phyloP scores from a whole-genome alignment of 1,140 invertebrate species.

The Amphibalanus amphitrite region DNA sequence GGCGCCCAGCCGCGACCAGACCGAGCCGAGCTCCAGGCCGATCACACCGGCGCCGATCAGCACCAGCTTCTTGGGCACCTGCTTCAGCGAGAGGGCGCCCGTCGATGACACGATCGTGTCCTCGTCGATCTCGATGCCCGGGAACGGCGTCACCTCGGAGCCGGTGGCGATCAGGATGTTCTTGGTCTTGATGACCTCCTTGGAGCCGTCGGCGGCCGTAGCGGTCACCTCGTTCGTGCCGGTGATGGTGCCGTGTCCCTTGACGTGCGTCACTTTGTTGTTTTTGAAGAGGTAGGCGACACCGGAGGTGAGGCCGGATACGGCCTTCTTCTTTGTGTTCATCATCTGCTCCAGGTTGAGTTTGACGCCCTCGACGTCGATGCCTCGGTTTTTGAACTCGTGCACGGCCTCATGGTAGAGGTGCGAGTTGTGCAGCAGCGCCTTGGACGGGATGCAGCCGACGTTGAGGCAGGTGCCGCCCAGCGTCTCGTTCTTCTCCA shows the following conservation, averaged over 20 bases:
- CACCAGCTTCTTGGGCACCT: conserved; percentile 84
- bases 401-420: conserved; percentile 90
- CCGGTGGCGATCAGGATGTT: conserved; percentile 98
- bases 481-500: conserved; percentile 86
- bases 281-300: conserved; percentile 89
- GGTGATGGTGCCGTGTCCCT: conserved; percentile 86
- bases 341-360: conserved; percentile 82
- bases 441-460: conserved; percentile 40
- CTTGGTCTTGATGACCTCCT: conserved; percentile 72
- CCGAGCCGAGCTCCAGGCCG: conserved; percentile 90
- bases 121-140: conserved; percentile 90
- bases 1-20: conserved; percentile 78
- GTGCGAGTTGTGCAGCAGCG: conserved; percentile 93
- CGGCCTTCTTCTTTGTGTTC: conserved; percentile 70
- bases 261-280: conserved; percentile 46
- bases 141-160: conserved; percentile 95
- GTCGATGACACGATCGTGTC: conserved; percentile 92
- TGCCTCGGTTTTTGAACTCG: conserved; percentile 70
- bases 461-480: conserved; percentile 96
- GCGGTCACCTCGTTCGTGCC: conserved; percentile 84
- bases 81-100: conserved; percentile 72
- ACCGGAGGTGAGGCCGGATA: conserved; percentile 86
- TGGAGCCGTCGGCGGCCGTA: conserved; percentile 56
- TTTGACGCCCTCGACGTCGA: conserved; percentile 43
- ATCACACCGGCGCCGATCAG: conserved; percentile 99